phyloP scores from a whole-genome alignment of 1,140 invertebrate species.

The Penaeus japonicus region DNA sequence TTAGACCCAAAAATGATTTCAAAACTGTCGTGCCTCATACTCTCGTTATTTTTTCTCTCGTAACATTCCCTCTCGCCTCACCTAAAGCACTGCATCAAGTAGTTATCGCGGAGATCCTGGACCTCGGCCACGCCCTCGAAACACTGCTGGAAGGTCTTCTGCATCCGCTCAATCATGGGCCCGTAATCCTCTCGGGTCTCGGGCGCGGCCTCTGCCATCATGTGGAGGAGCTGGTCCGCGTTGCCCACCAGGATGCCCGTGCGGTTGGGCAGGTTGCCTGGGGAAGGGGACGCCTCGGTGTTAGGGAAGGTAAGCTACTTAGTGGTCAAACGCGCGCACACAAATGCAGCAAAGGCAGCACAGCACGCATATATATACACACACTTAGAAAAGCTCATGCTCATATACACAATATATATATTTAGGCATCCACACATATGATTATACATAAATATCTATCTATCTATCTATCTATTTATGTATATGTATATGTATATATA shows the following conservation, averaged over 20 bases:
- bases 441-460: background rate
- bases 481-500: background rate
- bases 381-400: background rate
- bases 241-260: conserved; percentile 24
- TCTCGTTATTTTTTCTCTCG: too few species aligned
- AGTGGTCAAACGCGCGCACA: too few species aligned
- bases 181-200: conserved; percentile 25
- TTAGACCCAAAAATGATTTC: too few species aligned
- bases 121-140: background rate
- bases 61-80: background rate
- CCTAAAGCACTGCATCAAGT: conserved; percentile 36
- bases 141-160: background rate
- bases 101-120: background rate
- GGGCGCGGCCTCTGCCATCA: background rate
- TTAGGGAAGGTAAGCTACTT: too few species aligned
- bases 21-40: too few species aligned
- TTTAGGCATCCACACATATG: background rate
- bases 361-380: background rate
- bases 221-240: background rate
- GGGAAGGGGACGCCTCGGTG: too few species aligned
- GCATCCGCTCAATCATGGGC: background rate
- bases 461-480: conserved; percentile 4
- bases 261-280: conserved; percentile 38
- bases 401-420: too few species aligned
- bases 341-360: too few species aligned